A percentile compares a stretch with the other conserved stretches of the same genome.
Conservation (phyloP, 2,888 invertebrate genomes). For the Sphaeridia pumilis region DNA sequence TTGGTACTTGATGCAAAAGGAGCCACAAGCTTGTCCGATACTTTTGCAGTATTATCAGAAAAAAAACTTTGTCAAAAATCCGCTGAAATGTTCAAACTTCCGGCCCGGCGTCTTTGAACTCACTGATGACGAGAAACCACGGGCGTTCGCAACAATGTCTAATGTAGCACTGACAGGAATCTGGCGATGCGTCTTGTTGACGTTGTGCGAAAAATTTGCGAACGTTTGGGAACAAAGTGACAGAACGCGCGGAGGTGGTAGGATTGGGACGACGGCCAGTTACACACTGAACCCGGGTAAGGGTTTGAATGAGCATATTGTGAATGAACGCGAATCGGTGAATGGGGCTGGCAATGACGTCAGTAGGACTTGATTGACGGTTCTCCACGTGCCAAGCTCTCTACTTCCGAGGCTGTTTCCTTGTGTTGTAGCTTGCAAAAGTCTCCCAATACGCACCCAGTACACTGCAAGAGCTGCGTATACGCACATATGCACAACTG, state of each 20-base stretch:
- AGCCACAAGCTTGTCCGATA: no score
- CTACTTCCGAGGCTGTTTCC: constrained; percentile 16
- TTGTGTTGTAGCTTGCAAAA: not conserved
- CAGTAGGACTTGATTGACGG: constrained; percentile 57
- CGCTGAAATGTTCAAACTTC: no score
- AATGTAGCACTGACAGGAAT: no score
- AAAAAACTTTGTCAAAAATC: no score
- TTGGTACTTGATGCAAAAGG: no score
- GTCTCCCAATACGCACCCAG: not conserved
- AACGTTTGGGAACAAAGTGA: not conserved
- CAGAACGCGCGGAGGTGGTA: constrained; percentile 5
- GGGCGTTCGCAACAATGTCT: no score
- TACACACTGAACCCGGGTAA: constrained; percentile 36
- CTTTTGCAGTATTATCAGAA: no score
- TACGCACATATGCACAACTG: constrained; percentile 1
- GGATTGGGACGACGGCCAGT: constrained; percentile 26
- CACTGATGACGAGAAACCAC: no score
- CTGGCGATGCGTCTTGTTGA: no score
- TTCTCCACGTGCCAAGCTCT: constrained; percentile 41
- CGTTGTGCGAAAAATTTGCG: not conserved
- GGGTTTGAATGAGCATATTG: constrained; percentile 36
- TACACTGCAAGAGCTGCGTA: not conserved
- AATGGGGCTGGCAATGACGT: constrained; percentile 49
- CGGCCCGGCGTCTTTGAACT: no score
- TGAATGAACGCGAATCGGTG: constrained; percentile 37